Evolutionary conservation across 2,797 vertebrate species (phyloP), one percentile per base, ranked within the genome.

Genomic region (Corythornis leucogaster): DNA sequence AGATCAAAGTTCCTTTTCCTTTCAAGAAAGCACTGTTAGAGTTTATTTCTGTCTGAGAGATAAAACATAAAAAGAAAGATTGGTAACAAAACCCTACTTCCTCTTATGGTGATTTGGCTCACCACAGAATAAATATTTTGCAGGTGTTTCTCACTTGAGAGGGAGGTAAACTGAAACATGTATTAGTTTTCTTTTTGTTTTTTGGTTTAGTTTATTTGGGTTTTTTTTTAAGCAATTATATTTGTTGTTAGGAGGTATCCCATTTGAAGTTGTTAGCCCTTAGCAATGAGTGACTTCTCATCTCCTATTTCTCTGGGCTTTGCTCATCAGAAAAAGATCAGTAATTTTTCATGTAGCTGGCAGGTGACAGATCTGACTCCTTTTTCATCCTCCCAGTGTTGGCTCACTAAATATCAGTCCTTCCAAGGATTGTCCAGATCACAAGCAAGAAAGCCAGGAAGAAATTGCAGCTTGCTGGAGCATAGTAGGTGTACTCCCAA

Each of bases 41-140:
- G n/a, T 81, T 71, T 89, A 38, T 82, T 92, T 82, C 63, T 87
- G 77, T 38, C 35, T 95, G 88, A 83, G 78, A 91, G 87, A 90
- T 77, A 82, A 91, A 95, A 82, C 53, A 80, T 31, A 68, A 64
- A 70, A 90, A 93, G 69, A 92, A 93, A 22, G 12, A 46, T 68
- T 26, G 58, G 58, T 38, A 94, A 92, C 46, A 70, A 93, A 91
- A 46, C 1, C 3, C 21, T 30, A 48, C 25, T 85, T 85, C 88
- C 84, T 90, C 54, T 93, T 62, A 62, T 15, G 30, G n/a, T 67
- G 64, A 61, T 43, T 83, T 63, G 35, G 21, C 67, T 95, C 21
- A 35, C 24, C 12, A 4, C 62, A 91, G 63, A 77, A 80, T 43
- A 92, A 89, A 70, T 92, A 80, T 64, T 89, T 80, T 75, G 75